Percentiles rank a stretch among this genome's conserved stretches.
These are phyloP conservation scores for Varecia variegata DNA, from an alignment of 2,797 vertebrate genomes.

Conservation along the genomic window DNA sequence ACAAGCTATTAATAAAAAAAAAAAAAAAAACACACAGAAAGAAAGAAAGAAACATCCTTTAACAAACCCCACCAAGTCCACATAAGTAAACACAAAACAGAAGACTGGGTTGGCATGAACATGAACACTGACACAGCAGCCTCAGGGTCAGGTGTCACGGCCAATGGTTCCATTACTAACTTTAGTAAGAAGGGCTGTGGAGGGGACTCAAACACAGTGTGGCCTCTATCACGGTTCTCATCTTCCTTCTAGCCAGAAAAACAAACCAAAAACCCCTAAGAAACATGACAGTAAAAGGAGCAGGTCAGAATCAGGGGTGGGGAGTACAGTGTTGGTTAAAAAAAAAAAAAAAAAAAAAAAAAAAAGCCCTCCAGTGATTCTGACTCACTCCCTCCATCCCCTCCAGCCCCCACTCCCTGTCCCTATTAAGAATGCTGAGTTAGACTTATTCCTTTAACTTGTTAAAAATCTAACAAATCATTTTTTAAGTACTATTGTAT, in stretches of 20 bases:
- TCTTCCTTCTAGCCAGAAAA: background rate
- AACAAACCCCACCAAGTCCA: background rate
- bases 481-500: background rate
- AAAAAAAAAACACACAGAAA: background rate
- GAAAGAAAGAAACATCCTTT: background rate
- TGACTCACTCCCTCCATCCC: background rate
- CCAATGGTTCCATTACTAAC: background rate
- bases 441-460: background rate
- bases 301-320: background rate
- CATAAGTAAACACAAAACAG: background rate
- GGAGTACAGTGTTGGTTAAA: background rate
- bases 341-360: background rate
- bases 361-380: background rate
- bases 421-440: background rate
- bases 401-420: background rate
- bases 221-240: background rate
- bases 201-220: background rate
- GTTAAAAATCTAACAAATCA: background rate
- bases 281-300: background rate
- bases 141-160: background rate
- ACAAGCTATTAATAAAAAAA: background rate
- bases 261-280: background rate
- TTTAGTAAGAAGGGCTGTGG: background rate
- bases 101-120: background rate
- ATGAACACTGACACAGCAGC: background rate